These are phyloP conservation scores for Lordiphosa fenestrarum DNA, from an alignment of 2,888 invertebrate species.

Conservation along the genomic window DNA sequence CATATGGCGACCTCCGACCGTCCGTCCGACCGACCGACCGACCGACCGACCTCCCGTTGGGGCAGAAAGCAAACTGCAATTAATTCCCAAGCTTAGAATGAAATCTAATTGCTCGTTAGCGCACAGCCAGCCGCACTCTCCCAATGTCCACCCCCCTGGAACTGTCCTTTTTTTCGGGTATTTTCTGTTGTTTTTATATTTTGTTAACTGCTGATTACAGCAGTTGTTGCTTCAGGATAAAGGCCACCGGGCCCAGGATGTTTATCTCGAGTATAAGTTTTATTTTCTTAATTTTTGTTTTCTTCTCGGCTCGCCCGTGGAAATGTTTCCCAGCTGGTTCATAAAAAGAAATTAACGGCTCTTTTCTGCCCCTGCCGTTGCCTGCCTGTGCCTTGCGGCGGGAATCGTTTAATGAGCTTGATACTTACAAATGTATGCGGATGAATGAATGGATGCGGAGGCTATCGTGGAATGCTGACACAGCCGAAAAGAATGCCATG, in stretches of 20 bases:
- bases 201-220: slow-evolving; percentile 79
- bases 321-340: slow-evolving; percentile 81
- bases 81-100: slow-evolving; percentile 79
- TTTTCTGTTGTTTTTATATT: slow-evolving; percentile 63
- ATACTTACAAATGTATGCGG: slow-evolving; percentile 59
- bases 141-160: slow-evolving; percentile 22
- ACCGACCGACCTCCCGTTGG: slow-evolving; percentile 19
- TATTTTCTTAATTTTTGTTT: slow-evolving; percentile 60
- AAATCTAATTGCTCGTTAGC: slow-evolving; percentile 80
- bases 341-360: slow-evolving; percentile 81
- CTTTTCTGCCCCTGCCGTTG: slow-evolving; percentile 49
- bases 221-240: slow-evolving; percentile 46
- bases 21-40: slow-evolving; percentile 9
- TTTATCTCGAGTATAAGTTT: slow-evolving; percentile 70
- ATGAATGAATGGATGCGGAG: slow-evolving; percentile 1
- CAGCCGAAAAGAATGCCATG: slow-evolving; percentile 26
- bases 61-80: slow-evolving; percentile 63
- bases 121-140: slow-evolving; percentile 44
- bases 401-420: slow-evolving; percentile 81
- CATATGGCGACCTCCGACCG: slow-evolving; percentile 53
- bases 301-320: slow-evolving; percentile 15
- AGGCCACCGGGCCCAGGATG: slow-evolving; percentile 37
- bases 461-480: slow-evolving; percentile 21
- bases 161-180: slow-evolving; percentile 22
- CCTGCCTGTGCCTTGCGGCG: slow-evolving; percentile 36